These are phyloP conservation scores for Odontesthes bonariensis DNA, from an alignment of 2,113 vertebrate genomes.

Conservation along the genomic window DNA sequence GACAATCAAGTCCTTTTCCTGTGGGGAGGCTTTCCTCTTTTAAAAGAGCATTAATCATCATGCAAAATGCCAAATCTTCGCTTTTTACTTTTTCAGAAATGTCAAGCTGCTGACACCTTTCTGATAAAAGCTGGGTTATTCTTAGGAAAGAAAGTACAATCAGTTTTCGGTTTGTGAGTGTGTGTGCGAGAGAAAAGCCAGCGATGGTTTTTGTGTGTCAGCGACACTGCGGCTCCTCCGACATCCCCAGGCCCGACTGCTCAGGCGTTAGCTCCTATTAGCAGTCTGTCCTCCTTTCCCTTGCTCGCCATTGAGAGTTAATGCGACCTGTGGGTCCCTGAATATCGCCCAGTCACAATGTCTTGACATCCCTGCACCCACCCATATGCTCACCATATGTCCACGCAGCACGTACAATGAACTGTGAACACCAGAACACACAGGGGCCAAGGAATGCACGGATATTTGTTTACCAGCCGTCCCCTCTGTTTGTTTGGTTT, in stretches of 20 bases:
- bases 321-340: conserved; percentile 47
- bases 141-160: conserved; percentile 11
- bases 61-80: conserved; percentile 25
- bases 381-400: conserved; percentile 82
- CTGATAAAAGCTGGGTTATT: conserved; percentile 1
- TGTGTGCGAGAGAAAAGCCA: too few relatives aligned
- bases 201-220: too few relatives aligned
- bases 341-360: conserved; percentile 54
- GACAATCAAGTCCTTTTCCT: neutral
- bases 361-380: conserved; percentile 51
- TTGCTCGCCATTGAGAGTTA: conserved; percentile 30
- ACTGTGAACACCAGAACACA: conserved; percentile 31
- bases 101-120: neutral
- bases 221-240: too few relatives aligned
- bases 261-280: conserved; percentile 8
- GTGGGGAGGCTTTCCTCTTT: conserved; percentile 11
- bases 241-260: too few relatives aligned
- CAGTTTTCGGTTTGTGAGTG: neutral
- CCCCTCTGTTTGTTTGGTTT: conserved; percentile 40
- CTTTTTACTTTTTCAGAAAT: conserved; percentile 6
- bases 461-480: conserved; percentile 30
- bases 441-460: conserved; percentile 22
- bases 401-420: conserved; percentile 16
- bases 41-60: conserved; percentile 17
- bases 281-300: conserved; percentile 4